phyloP scores from a whole-genome alignment of 30 jellyfish, hydroid and myxozoan species.

The Clytia hemisphaerica region DNA sequence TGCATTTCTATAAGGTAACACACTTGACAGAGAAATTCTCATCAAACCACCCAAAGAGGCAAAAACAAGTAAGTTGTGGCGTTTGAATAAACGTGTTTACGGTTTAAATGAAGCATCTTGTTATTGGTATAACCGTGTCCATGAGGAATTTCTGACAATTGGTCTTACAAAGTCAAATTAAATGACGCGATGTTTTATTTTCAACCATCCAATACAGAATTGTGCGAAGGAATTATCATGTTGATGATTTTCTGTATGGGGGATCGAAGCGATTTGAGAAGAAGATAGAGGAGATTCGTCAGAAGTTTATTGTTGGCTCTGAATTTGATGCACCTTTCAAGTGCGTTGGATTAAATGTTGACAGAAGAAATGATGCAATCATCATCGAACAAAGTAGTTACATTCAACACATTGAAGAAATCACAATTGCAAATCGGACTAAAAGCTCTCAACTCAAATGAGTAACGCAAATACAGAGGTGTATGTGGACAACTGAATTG shows the following conservation, averaged over 20 bases:
- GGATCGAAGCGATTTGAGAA: background rate
- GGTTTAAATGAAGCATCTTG: conserved; percentile 40
- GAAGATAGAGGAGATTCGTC: background rate
- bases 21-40: conserved; percentile 33
- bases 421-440: too few relatives aligned
- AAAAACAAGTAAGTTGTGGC: conserved; percentile 12
- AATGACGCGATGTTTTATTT: conserved; percentile 30
- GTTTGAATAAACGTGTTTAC: conserved; percentile 16
- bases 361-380: background rate
- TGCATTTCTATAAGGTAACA: conserved; percentile 52
- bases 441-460: too few relatives aligned
- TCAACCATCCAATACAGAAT: conserved; percentile 24
- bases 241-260: background rate
- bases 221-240: conserved; percentile 25
- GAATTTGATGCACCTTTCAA: background rate
- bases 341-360: background rate
- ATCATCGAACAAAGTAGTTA: background rate
- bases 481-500: conserved; percentile 33
- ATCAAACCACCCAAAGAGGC: conserved; percentile 52
- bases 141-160: conserved; percentile 11
- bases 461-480: conserved; percentile 15
- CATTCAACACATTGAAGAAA: too few relatives aligned
- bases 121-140: conserved; percentile 14
- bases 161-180: conserved; percentile 6
- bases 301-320: background rate